These are phyloP conservation scores for Lasioglossum figueresi DNA, from an alignment of 2,888 invertebrate genomes.

Conservation along the genomic window DNA sequence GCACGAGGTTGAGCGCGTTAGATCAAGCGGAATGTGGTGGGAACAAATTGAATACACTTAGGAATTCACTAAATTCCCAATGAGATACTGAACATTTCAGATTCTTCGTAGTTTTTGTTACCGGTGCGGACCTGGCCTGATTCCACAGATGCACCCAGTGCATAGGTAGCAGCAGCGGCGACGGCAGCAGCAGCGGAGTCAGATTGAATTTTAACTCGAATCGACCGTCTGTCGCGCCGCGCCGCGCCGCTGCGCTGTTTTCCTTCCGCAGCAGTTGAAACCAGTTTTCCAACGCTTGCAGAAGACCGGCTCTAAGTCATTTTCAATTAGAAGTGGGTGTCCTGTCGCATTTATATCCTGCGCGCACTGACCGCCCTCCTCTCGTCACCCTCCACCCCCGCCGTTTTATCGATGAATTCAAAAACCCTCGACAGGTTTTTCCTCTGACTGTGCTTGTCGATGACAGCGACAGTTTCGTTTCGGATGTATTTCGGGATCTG, in stretches of 20 bases:
- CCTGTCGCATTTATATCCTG: slow-evolving; percentile 17
- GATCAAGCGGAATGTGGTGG: slow-evolving; percentile 30
- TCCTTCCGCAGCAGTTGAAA: slow-evolving; percentile 15
- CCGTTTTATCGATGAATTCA: slow-evolving; percentile 25
- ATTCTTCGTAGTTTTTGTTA: slow-evolving; percentile 63
- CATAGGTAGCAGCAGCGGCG: slow-evolving; percentile 25
- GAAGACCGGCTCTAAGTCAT: slow-evolving; percentile 30
- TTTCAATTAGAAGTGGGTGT: slow-evolving; percentile 46
- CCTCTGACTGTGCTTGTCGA: neutral
- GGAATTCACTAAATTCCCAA: slow-evolving; percentile 60
- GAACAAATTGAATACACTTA: slow-evolving; percentile 29
- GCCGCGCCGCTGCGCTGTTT: slow-evolving; percentile 20
- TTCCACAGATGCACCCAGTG: slow-evolving; percentile 52
- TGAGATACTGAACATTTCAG: slow-evolving; percentile 51
- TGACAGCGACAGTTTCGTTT: slow-evolving; percentile 7
- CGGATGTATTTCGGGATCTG: slow-evolving; percentile 16
- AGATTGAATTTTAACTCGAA: slow-evolving; percentile 72
- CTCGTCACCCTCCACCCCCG: neutral
- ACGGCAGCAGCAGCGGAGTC: slow-evolving; percentile 42
- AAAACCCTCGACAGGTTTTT: neutral
- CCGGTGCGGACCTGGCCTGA: slow-evolving; percentile 31
- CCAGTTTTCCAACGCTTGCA: slow-evolving; percentile 30
- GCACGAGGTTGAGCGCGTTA: neutral
- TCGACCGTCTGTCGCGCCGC: slow-evolving; percentile 51
- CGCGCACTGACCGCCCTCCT: neutral